These are phyloP conservation scores for Acropternis orthonyx DNA, from an alignment of 2,797 vertebrate species.

Conservation along the genomic window DNA sequence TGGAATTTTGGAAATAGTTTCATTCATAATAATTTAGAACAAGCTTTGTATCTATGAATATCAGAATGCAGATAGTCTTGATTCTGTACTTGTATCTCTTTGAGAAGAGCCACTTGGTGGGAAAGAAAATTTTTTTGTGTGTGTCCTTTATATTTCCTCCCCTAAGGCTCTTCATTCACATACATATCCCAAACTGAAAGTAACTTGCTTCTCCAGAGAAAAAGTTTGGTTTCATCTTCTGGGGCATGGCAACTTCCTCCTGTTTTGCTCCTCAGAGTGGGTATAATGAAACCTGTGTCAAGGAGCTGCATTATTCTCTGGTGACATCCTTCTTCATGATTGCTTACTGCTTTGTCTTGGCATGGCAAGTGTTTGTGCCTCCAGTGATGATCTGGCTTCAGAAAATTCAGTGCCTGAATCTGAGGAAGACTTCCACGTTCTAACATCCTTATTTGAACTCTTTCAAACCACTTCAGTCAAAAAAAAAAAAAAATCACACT, in stretches of 20 bases:
- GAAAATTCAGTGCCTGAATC: neutral
- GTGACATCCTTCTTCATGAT: neutral
- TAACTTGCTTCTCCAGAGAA: neutral
- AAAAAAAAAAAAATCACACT: neutral
- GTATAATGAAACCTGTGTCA: neutral
- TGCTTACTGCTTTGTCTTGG: neutral
- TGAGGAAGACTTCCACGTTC: neutral
- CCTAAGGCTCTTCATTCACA: neutral
- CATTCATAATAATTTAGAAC: neutral
- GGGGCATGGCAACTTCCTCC: neutral
- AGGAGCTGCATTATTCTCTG: neutral
- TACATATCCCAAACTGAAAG: neutral
- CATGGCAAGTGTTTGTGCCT: neutral
- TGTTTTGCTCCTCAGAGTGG: neutral
- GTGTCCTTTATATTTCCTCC: neutral
- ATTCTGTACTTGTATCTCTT: neutral
- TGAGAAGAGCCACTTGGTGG: neutral
- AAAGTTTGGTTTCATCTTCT: neutral
- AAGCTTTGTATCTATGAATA: neutral
- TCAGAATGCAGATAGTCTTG: neutral
- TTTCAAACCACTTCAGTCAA: neutral
- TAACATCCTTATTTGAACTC: neutral
- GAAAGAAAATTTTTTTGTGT: neutral
- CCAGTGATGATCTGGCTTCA: neutral
- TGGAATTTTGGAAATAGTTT: neutral